Base-by-base conservation (phyloP, 1,140 invertebrate genomes). In the Megalopta genalis region DNA sequence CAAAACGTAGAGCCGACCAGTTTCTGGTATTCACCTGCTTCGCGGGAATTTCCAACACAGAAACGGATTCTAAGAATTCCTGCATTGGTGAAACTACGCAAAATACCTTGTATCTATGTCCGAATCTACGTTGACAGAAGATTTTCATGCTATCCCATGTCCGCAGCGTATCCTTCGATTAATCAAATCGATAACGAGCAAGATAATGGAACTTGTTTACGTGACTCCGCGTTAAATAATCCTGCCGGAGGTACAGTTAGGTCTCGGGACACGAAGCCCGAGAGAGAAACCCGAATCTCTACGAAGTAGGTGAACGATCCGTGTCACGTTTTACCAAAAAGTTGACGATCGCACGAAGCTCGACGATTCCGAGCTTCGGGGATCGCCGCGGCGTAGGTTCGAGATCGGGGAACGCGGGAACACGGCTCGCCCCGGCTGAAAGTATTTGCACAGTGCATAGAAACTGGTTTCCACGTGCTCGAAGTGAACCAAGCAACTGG, bases 401-500 rank as follows among this genome's bases (percentile, higher is more conserved):
- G 42, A 46, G 42, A 14, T 4, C 18, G 16, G 7, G 37, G 37
- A 18, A 64, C 69, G 18, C 27, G 25, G 14, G 46, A 21, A 8
- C 14, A 12, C 42, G 10, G 42, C 42, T 46, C 42, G 18, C 49
- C 49, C 18, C 42, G 59, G 46, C 63, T 37, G 80, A 83, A 85
- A 85, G 83, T 83, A 86, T 83, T 85, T 71, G 49, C 66, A 70
- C 16, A 46, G 72, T 80, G 81, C 74, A 83, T 75, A 39, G 62
- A 63, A 86, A 86, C 84, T 81, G 81, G 85, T 86, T 86, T 86
- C 76, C 64, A 69, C 73, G 39, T 65, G 59, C 18, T 25, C 77
- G 64, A 86, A 86, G 84, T 86, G 81, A 83, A 83, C 84, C 84
- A 86, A 83, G 85, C 73, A 86, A 86, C 85, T 86, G 74, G 84